Conservation (phyloP, 1,140 invertebrate genomes). For the Listronotus bonariensis region DNA sequence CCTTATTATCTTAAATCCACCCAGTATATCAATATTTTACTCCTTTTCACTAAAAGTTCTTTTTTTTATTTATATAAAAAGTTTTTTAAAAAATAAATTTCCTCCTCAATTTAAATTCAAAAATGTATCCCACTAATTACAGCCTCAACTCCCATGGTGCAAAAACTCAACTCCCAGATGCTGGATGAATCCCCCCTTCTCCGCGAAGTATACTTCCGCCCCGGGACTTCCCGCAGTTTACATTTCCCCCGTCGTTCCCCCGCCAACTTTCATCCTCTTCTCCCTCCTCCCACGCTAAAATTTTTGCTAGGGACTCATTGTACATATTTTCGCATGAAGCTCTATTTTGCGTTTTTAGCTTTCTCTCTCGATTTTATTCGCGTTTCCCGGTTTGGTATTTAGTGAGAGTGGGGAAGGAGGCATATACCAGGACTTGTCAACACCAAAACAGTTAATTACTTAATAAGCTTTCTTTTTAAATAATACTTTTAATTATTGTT, state of each 20-base stretch:
- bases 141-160: slow-evolving; percentile 23
- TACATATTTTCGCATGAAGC: slow-evolving; percentile 54
- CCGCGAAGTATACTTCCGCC: slow-evolving; percentile 48
- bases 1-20: too few relatives aligned
- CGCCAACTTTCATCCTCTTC: slow-evolving; percentile 17
- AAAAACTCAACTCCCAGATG: slow-evolving; percentile 35
- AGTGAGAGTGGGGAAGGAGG: slow-evolving; percentile 24
- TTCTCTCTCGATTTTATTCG: slow-evolving; percentile 50
- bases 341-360: slow-evolving; percentile 56
- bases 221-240: slow-evolving; percentile 55
- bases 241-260: slow-evolving; percentile 48
- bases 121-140: slow-evolving; percentile 1
- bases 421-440: slow-evolving; percentile 6
- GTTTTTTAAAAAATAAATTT: not conserved
- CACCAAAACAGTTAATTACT: not conserved
- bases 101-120: not conserved
- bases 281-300: slow-evolving; percentile 40
- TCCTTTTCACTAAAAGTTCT: too few relatives aligned
- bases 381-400: slow-evolving; percentile 43
- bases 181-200: slow-evolving; percentile 43
- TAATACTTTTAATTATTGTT: too few relatives aligned
- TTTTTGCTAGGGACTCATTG: slow-evolving; percentile 55
- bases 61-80: not conserved
- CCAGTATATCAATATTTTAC: too few relatives aligned
- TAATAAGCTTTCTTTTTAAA: too few relatives aligned